Conservation (phyloP, 2,888 invertebrate genomes). For the Allygus modestus region DNA sequence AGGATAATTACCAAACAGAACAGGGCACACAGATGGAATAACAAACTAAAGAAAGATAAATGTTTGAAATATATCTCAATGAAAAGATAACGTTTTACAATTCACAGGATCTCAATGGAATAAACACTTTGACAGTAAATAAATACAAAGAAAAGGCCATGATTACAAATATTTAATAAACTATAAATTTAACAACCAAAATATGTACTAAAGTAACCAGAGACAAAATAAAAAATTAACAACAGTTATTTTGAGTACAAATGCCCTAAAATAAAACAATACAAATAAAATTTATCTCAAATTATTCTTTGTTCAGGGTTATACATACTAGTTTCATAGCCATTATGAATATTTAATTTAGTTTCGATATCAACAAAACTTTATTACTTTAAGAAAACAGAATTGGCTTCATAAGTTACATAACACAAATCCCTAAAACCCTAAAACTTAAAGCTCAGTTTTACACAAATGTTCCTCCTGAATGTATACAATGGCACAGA, state of each 20-base stretch:
- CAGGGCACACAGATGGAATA: neutral
- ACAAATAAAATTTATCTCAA: neutral
- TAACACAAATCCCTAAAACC: too few relatives aligned
- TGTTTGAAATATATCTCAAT: neutral
- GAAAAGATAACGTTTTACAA: neutral
- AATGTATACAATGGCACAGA: too few relatives aligned
- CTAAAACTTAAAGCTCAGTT: too few relatives aligned
- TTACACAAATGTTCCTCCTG: too few relatives aligned
- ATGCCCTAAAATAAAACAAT: neutral
- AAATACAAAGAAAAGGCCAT: slow-evolving; percentile 28
- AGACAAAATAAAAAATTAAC: neutral
- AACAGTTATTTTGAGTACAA: neutral
- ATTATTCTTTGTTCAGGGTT: too few relatives aligned
- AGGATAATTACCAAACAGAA: neutral
- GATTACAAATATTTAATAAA: neutral
- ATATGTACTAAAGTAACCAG: neutral
- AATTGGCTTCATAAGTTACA: too few relatives aligned
- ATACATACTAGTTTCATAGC: too few relatives aligned
- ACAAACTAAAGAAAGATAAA: neutral
- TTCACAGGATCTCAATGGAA: neutral
- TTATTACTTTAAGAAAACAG: too few relatives aligned
- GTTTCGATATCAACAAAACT: too few relatives aligned
- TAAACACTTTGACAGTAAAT: neutral
- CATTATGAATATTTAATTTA: too few relatives aligned
- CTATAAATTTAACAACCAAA: slow-evolving; percentile 5